phyloP scores from a whole-genome alignment of 2,888 invertebrate genomes.

The Nycteola revayana region DNA sequence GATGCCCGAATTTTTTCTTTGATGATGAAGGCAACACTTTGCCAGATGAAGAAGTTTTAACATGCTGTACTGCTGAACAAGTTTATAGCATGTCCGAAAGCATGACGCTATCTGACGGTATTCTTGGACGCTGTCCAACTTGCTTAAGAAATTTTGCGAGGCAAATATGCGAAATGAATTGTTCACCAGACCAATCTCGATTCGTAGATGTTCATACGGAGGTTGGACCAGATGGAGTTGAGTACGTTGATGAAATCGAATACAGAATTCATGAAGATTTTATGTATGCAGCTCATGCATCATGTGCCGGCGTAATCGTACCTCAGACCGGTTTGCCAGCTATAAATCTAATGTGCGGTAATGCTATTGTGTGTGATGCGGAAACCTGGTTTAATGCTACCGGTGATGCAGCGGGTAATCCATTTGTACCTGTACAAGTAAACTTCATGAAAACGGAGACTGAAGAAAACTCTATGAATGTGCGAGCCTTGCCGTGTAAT shows the following conservation, averaged over 20 bases:
- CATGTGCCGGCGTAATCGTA: slow-evolving; percentile 89
- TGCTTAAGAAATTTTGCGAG: slow-evolving; percentile 89
- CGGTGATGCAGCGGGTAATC: slow-evolving; percentile 78
- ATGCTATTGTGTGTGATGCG: slow-evolving; percentile 84
- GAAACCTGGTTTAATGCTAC: slow-evolving; percentile 85
- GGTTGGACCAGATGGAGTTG: slow-evolving; percentile 29
- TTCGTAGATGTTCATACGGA: slow-evolving; percentile 50
- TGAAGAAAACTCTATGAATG: slow-evolving; percentile 64
- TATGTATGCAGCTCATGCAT: slow-evolving; percentile 85
- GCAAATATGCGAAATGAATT: slow-evolving; percentile 91
- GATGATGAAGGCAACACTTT: slow-evolving; percentile 57
- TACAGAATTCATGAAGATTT: slow-evolving; percentile 82
- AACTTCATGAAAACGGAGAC: slow-evolving; percentile 74
- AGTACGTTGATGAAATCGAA: slow-evolving; percentile 73
- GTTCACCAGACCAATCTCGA: slow-evolving; percentile 86
- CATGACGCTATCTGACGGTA: slow-evolving; percentile 83
- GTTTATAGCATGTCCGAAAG: slow-evolving; percentile 74
- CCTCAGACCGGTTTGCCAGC: slow-evolving; percentile 89
- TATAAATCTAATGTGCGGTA: slow-evolving; percentile 90
- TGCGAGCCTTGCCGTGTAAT: slow-evolving; percentile 78
- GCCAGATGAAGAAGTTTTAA: slow-evolving; percentile 55
- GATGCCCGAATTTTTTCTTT: slow-evolving; percentile 84
- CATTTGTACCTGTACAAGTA: slow-evolving; percentile 84
- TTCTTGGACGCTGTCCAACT: slow-evolving; percentile 90
- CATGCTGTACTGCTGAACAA: slow-evolving; percentile 85